phyloP scores from a whole-genome alignment of 2,113 vertebrate species.

The Cavia aperea region DNA sequence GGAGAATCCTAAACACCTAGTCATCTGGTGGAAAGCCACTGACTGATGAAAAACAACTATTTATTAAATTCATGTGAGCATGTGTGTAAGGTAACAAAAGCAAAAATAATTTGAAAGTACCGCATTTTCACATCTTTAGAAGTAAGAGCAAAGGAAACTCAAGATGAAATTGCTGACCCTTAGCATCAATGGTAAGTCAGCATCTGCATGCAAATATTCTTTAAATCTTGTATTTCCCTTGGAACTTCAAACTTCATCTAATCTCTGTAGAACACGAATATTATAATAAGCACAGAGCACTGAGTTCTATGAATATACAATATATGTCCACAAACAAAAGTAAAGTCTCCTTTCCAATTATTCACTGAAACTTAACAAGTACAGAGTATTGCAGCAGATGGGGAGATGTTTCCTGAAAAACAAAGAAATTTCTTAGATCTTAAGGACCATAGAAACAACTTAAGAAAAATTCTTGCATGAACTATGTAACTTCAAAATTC shows the following conservation, averaged over 20 bases:
- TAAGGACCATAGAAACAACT: neutral
- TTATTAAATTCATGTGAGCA: neutral
- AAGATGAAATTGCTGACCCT: neutral
- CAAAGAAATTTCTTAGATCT: neutral
- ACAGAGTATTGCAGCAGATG: neutral
- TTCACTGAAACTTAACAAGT: neutral
- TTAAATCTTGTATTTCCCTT: neutral
- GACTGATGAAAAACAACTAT: neutral
- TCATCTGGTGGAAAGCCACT: neutral
- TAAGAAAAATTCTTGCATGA: neutral
- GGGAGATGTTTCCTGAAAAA: neutral
- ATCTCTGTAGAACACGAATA: neutral
- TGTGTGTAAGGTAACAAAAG: neutral
- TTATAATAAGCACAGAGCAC: neutral
- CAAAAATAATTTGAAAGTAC: neutral
- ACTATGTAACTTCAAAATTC: neutral
- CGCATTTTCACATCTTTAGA: neutral
- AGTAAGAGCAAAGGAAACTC: neutral
- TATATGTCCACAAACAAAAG: neutral
- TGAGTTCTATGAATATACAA: neutral
- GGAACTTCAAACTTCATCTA: neutral
- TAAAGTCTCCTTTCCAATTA: neutral
- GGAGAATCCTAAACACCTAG: neutral
- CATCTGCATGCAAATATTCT: neutral
- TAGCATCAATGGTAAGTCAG: neutral